Conservation (phyloP, 1,140 invertebrate species). For the Hestina assimilis region DNA sequence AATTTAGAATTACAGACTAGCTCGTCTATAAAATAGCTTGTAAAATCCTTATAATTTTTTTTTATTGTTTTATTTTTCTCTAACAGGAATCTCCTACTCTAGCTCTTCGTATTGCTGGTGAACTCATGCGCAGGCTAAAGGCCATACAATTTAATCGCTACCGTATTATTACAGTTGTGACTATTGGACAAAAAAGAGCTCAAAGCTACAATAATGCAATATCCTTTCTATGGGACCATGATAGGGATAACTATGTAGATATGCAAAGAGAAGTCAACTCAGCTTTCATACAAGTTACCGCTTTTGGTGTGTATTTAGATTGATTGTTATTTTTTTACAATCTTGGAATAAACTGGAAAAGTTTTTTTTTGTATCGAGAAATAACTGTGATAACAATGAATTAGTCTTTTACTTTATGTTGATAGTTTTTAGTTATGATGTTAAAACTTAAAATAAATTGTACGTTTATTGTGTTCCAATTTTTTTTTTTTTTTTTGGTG, state of each 20-base stretch:
- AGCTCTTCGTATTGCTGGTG: conserved; percentile 51
- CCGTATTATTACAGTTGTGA: conserved; percentile 53
- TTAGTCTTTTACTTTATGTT: too few relatives aligned
- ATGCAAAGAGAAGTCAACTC: conserved; percentile 44
- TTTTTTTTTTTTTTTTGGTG: too few relatives aligned
- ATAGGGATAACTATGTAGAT: conserved; percentile 55
- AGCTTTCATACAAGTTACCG: conserved; percentile 56
- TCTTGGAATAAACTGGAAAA: background rate
- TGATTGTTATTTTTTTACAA: conserved; percentile 16
- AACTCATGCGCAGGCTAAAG: conserved; percentile 57
- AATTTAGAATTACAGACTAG: too few relatives aligned
- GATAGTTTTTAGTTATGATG: too few relatives aligned
- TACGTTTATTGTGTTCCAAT: too few relatives aligned
- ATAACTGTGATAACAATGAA: background rate
- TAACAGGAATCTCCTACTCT: conserved; percentile 54
- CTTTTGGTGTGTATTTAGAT: conserved; percentile 62
- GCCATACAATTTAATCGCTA: conserved; percentile 56
- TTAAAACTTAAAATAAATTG: too few relatives aligned
- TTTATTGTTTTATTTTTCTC: background rate
- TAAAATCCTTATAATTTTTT: too few relatives aligned
- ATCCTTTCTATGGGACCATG: conserved; percentile 63
- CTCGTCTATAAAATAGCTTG: too few relatives aligned
- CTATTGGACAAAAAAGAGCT: conserved; percentile 51
- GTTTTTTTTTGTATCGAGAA: background rate
- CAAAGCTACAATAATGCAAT: conserved; percentile 64